phyloP scores from a whole-genome alignment of 2,113 vertebrate genomes.

The Steatornis caripensis region DNA sequence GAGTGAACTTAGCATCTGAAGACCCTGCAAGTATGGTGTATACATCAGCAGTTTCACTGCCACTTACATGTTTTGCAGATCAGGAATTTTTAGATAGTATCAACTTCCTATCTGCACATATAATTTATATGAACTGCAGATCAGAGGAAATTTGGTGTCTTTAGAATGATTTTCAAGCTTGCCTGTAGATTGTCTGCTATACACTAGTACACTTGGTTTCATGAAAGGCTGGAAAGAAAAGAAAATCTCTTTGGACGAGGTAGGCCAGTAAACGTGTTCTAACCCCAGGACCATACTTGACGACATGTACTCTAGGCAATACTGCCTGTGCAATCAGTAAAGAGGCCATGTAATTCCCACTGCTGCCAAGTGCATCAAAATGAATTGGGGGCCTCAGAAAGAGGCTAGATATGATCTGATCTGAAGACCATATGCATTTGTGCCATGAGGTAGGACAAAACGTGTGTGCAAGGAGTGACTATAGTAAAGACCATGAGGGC shows the following conservation, averaged over 20 bases:
- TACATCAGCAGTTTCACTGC: background rate
- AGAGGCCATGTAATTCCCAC: background rate
- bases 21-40: background rate
- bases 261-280: background rate
- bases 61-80: background rate
- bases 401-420: background rate
- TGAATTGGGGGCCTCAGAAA: background rate
- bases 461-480: background rate
- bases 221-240: background rate
- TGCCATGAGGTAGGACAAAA: background rate
- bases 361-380: background rate
- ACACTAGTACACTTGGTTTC: background rate
- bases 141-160: background rate
- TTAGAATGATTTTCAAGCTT: background rate
- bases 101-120: background rate
- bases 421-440: background rate
- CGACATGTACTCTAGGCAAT: accelerated
- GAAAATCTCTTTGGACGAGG: background rate
- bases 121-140: background rate
- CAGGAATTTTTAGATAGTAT: background rate
- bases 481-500: background rate
- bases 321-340: background rate
- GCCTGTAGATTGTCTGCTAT: background rate
- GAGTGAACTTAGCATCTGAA: background rate
- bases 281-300: background rate